Base-by-base conservation (phyloP, 1,140 invertebrate species). In the Scylla paramamosain region DNA sequence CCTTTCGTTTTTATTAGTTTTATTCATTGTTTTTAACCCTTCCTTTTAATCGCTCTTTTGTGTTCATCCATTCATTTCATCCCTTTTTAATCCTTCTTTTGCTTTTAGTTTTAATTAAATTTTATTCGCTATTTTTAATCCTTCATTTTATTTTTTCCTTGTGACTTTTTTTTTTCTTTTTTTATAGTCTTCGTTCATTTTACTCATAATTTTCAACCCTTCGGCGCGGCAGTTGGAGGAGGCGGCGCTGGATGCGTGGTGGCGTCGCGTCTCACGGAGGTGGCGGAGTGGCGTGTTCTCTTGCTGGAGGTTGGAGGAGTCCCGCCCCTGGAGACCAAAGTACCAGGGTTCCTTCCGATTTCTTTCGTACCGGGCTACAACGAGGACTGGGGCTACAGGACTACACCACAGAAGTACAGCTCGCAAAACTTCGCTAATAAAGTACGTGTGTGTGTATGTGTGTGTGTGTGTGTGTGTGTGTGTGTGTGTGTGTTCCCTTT, bases 281-380 rank as follows among this genome's bases (percentile, higher is more conserved):
- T 96, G 52, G 83, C 45, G 0, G 67, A 94, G 12, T 82, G 96
- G n/a, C 87, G 83, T 20, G 96, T 97, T 16, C 84, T 97, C 20
- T 93, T 97, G 94, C 67, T 97, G 52, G 97, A 97, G 95, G 96
- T 96, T 4, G 97, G 97, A 28, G 96, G 95, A 7, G n/a, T 39
- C 3, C 95, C 95, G 32, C 88, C 92, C 0, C 82, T 86, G 6
- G 93, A 94, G 95, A 93, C 89, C 29, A 39, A n/a, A 8, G 67
- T 95, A 10, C 95, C 95, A 0, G 87, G 83, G 32, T 29, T 95
- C 86, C 48, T 77, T 4, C 46, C 77, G 16, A 46, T 93, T 67
- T 7, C 83, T 45, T 90, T 28, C 86, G 25, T 90, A 28, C 84
- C 87, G 25, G 28, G 48, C 0, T 89, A 90, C 84, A 59, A n/a